phyloP scores from a whole-genome alignment of 2,113 vertebrate species.

The Gracilinanus agilis region DNA sequence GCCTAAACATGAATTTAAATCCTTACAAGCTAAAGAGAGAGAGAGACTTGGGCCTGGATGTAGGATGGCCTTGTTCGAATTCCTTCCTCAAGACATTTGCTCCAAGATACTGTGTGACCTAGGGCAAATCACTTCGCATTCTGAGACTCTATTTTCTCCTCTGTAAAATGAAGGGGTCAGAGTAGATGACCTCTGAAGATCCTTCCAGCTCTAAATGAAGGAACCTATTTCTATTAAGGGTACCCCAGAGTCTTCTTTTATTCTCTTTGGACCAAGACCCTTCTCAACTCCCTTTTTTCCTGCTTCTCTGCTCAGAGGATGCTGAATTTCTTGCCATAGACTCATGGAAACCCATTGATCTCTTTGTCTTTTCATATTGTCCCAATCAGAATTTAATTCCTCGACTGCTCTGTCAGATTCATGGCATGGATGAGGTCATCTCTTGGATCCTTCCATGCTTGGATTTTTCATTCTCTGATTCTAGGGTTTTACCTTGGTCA shows the following conservation, averaged over 20 bases:
- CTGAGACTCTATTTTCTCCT: background rate
- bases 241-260: background rate
- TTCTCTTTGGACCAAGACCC: background rate
- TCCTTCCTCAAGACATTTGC: background rate
- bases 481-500: conserved; percentile 85
- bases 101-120: background rate
- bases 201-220: background rate
- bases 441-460: background rate
- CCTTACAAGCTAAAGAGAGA: too few relatives aligned
- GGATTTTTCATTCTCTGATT: background rate
- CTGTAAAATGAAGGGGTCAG: too few relatives aligned
- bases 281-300: background rate
- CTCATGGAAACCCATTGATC: background rate
- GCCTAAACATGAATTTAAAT: too few relatives aligned
- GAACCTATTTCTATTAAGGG: background rate
- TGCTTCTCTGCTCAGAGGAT: background rate
- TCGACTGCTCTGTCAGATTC: background rate
- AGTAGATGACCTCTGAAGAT: background rate
- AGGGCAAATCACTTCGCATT: background rate
- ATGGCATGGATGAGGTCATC: background rate
- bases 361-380: background rate
- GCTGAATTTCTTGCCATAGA: background rate
- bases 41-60: background rate
- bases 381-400: background rate
- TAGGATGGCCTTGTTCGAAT: fast-evolving